Evolutionary conservation across 2,797 vertebrate species (phyloP).

Genomic region (Darevskia mixta): DNA sequence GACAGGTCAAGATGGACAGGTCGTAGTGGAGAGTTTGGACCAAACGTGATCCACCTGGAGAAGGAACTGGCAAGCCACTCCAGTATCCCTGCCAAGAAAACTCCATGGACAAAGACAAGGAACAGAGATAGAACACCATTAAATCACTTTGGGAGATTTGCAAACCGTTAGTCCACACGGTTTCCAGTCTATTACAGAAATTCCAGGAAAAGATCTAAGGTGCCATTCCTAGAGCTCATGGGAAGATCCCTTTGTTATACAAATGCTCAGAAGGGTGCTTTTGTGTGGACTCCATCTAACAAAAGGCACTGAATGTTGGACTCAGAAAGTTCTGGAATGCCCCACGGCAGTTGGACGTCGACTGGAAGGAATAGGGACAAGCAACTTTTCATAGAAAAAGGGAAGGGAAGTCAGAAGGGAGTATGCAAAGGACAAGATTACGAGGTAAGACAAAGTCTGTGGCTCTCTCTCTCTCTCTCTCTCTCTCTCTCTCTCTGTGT

Average conservation of each 20-base stretch:
- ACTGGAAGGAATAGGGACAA: background rate
- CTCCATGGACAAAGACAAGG: too few species aligned
- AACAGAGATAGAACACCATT: background rate
- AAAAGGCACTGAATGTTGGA: constrained; percentile 21
- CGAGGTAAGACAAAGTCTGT: background rate
- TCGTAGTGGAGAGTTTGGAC: too few species aligned
- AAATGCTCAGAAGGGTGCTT: background rate
- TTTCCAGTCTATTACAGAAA: background rate
- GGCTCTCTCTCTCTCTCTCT: too few species aligned
- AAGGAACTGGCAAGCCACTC: too few species aligned
- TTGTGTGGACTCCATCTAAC: background rate
- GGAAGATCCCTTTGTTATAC: background rate
- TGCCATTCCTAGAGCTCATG: background rate
- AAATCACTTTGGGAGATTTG: background rate
- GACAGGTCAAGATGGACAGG: too few species aligned
- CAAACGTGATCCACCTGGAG: too few species aligned
- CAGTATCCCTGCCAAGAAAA: too few species aligned
- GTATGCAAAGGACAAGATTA: background rate
- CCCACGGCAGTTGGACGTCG: background rate
- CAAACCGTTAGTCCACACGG: background rate
- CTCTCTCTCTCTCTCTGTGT: too few species aligned
- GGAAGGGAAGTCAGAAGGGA: background rate
- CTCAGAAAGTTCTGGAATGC: background rate
- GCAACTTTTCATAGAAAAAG: background rate
- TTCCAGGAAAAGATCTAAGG: background rate